phyloP scores from a whole-genome alignment of 2,797 vertebrate genomes.

The Rhodeus uyekii region DNA sequence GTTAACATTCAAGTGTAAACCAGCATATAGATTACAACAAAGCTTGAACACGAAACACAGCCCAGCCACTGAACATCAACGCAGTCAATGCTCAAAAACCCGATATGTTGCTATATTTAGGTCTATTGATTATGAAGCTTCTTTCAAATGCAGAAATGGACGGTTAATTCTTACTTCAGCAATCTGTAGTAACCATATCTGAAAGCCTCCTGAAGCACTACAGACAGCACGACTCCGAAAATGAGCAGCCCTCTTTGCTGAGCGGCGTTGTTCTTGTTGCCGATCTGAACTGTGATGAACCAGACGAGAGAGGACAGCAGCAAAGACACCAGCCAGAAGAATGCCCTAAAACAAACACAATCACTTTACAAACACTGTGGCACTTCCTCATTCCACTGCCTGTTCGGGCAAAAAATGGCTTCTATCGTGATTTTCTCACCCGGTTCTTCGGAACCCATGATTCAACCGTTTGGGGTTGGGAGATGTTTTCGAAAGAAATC shows the following conservation, averaged over 20 bases:
- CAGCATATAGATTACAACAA: not conserved
- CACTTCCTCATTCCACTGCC: not conserved
- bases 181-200: conserved; percentile 77
- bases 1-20: not conserved
- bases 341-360: conserved; percentile 67
- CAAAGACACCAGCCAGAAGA: conserved; percentile 80
- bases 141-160: not conserved
- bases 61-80: not conserved
- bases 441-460: not conserved
- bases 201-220: conserved; percentile 80
- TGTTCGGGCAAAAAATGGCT: too few species aligned
- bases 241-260: conserved; percentile 79
- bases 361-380: not conserved
- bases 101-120: not conserved
- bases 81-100: not conserved
- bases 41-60: not conserved
- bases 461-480: not conserved
- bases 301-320: conserved; percentile 79
- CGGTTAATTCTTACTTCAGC: conserved; percentile 74
- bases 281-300: conserved; percentile 78
- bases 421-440: not conserved
- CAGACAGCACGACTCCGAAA: conserved; percentile 78
- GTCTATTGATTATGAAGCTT: not conserved
- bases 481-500: not conserved
- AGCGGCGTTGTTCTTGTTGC: conserved; percentile 68